Evolutionary conservation across 2,888 invertebrate genomes (phyloP), one percentile per base, ranked within the genome.

Genomic region (Oligia latruncula): DNA sequence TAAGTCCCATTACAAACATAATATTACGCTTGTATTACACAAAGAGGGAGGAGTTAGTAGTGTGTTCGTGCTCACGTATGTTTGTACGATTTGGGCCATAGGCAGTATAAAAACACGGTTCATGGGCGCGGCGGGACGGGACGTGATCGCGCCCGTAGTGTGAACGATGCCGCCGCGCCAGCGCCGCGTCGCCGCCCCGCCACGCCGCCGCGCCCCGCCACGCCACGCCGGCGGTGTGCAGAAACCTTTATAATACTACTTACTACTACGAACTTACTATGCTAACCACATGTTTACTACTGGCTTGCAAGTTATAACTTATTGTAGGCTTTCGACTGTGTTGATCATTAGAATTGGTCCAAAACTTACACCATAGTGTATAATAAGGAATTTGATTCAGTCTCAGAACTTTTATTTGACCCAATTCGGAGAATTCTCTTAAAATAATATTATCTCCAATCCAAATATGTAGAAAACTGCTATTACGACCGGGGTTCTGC

Each of bases 1-100:
- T 87, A 49, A 76, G 80, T 77, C 9, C 2, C 6, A 17, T 60
- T 40, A 60, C n/a, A 43, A 58, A 71, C 5, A 58, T 55, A 71
- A 55, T 71, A 55, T 55, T 15, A 9, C 4, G 23, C 15, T 71
- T 55, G 1, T 23, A 23, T 35, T 55, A 2, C 23, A 29, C 11
- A 29, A 70, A 4, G 2, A 9, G 0, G 15, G 35, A 23, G 15
- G 29, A 29, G 49, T 20, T 68, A 13, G 4, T 29, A 29, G 29
- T 29, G 29, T 29, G 29, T 29, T 29, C 29, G 29, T 29, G 29
- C 29, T 29, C 29, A 29, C 29, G 29, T 29, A 29, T 29, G 29
- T 29, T 29, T 29, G 29, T 29, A 29, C 29, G 29, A 29, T 29
- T 29, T 29, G 29, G 29, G 29, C 29, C 29, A 29, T 29, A 29